phyloP scores from a whole-genome alignment of 2,888 invertebrate species.

The Ennomos erosarius region DNA sequence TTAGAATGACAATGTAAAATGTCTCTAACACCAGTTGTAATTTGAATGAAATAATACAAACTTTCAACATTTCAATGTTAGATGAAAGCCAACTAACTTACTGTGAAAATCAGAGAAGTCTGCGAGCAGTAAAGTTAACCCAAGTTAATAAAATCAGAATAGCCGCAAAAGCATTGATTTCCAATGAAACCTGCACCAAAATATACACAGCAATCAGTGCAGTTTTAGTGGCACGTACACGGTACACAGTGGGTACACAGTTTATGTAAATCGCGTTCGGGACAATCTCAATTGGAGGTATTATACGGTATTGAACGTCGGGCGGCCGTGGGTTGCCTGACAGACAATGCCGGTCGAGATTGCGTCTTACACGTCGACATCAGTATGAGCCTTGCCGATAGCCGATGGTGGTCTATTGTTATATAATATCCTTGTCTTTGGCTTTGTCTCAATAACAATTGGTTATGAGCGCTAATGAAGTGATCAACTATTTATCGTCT shows the following conservation, averaged over 20 bases:
- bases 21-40: too few relatives aligned
- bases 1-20: too few relatives aligned
- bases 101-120: not conserved
- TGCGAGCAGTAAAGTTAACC: slow-evolving; percentile 12
- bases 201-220: slow-evolving; percentile 54
- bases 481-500: too few relatives aligned
- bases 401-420: slow-evolving; percentile 28
- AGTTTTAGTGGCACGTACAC: slow-evolving; percentile 53
- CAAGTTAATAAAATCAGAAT: slow-evolving; percentile 34
- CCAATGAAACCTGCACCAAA: slow-evolving; percentile 34
- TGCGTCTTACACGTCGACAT: slow-evolving; percentile 51
- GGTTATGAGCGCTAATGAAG: not conserved
- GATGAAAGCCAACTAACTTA: too few relatives aligned
- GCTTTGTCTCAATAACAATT: slow-evolving; percentile 7
- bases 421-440: slow-evolving; percentile 4
- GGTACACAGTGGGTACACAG: slow-evolving; percentile 50
- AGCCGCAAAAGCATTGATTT: slow-evolving; percentile 31
- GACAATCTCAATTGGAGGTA: slow-evolving; percentile 60
- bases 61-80: too few relatives aligned
- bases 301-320: slow-evolving; percentile 58
- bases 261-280: slow-evolving; percentile 65
- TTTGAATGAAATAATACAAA: too few relatives aligned
- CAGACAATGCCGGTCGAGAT: slow-evolving; percentile 52
- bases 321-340: slow-evolving; percentile 46
- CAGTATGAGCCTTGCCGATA: slow-evolving; percentile 13